Percentiles rank a stretch among this genome's conserved stretches.
Conservation (phyloP, 2,888 invertebrate genomes). For the Ypsolopha scabrella region DNA sequence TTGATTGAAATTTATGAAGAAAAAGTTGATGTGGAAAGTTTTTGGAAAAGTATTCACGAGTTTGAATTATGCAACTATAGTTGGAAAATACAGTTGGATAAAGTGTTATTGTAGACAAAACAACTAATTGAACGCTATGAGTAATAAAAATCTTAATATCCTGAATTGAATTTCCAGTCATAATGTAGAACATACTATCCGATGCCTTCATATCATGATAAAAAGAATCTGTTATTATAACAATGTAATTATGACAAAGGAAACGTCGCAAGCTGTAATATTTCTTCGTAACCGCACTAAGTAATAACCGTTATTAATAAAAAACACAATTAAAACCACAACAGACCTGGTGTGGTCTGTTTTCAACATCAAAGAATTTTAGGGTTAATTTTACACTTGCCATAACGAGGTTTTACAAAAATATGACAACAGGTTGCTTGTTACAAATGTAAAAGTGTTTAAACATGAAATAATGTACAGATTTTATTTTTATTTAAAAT, state of each 20-base stretch:
- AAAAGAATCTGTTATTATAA: background rate
- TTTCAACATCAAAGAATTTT: background rate
- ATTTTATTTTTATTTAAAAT: too few species aligned
- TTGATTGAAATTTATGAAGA: slow-evolving; percentile 57
- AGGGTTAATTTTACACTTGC: slow-evolving; percentile 3
- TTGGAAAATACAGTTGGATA: too few species aligned
- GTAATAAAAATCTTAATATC: too few species aligned
- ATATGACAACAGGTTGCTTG: background rate
- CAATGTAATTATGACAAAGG: slow-evolving; percentile 20
- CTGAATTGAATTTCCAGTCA: too few species aligned
- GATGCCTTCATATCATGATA: too few species aligned
- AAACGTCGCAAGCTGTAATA: slow-evolving; percentile 15
- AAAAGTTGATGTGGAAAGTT: slow-evolving; percentile 9
- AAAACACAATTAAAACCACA: slow-evolving; percentile 45
- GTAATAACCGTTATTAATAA: slow-evolving; percentile 26
- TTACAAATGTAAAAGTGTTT: background rate
- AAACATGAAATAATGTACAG: background rate
- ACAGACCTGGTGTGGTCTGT: slow-evolving; percentile 12
- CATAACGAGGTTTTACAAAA: slow-evolving; percentile 1
- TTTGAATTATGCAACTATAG: too few species aligned
- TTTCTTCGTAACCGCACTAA: slow-evolving; percentile 23
- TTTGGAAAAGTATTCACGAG: too few species aligned
- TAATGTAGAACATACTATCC: too few species aligned
- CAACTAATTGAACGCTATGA: too few species aligned
- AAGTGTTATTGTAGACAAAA: too few species aligned